Evolutionary conservation across 2,113 vertebrate species (phyloP), one percentile per base, ranked within the genome.

Genomic region (Drymodes brunneopygia): DNA sequence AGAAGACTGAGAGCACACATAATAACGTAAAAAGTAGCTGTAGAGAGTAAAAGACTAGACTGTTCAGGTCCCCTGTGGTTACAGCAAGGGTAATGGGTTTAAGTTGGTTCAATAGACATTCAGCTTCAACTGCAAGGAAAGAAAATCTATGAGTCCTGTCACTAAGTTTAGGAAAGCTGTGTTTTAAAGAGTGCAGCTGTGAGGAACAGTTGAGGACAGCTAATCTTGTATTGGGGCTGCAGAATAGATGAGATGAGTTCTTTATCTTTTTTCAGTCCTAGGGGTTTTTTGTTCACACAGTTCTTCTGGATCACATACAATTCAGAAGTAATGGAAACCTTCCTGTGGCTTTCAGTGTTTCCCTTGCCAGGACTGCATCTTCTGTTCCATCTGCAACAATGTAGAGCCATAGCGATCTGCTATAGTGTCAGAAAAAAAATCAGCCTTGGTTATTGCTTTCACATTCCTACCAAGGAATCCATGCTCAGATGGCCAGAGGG

Each of bases 21-120:
- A 88, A 94, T 90, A 94, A 86, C 6, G 11, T 94, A 90, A 94
- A 95, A 93, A 81, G 92, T 79, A 90, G 44, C 71, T 90, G 71
- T 27, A 62, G 92, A 86, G 71, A 92, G 79, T 92, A 83, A 96
- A 96, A 81, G 82, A 93, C 67, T 90, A 88, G 81, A 94, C 85
- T 92, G 74, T 81, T 90, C 90, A 16, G 86, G 75, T 95, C 88
- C 86, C 86, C 92, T 93, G 82, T 83, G 91, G 90, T 82, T 95
- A 88, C 33, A 92, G 62, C 48, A 83, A 80, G 82, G 88, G 86
- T 94, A 95, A 96, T 93, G 82, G 88, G 82, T 90, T 94, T 96
- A 90, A 93, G 74, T 72, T 92, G 62, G 88, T 95, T 96, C 90
- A 96, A 88, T 53, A 95, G 85, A 90, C 45, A 90, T 90, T 88